Evolutionary conservation across 2,888 invertebrate genomes (phyloP).

Genomic region (Lamellibrachia columna): DNA sequence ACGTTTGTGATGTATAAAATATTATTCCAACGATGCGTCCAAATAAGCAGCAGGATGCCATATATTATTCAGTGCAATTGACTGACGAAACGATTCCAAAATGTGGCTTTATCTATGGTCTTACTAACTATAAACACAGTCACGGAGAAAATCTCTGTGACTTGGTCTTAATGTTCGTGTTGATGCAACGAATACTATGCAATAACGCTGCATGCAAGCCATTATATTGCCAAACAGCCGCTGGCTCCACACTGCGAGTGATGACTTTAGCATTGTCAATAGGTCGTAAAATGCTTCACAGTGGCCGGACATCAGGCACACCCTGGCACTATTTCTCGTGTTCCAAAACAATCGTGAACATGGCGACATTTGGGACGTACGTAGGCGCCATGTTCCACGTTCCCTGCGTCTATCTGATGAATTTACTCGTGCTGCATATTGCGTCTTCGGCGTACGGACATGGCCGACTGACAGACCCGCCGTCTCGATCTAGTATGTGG

Average conservation of each 20-base stretch:
- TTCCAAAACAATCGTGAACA: neutral
- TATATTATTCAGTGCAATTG: neutral
- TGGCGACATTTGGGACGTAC: neutral
- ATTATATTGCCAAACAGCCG: neutral
- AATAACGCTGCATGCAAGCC: neutral
- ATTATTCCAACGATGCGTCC: no score
- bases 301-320: neutral
- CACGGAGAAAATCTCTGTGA: neutral
- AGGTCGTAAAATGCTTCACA: neutral
- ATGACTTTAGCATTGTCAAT: neutral
- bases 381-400: neutral
- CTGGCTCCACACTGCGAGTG: neutral
- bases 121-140: neutral
- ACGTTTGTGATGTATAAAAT: no score
- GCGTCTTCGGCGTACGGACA: slow-evolving; percentile 41
- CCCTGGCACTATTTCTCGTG: neutral
- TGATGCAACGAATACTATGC: neutral
- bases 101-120: no score
- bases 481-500: slow-evolving; percentile 94
- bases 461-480: slow-evolving; percentile 91
- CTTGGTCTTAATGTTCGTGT: neutral
- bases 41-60: no score
- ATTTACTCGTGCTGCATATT: neutral
- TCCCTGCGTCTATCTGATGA: neutral
- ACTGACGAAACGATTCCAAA: no score